These are phyloP conservation scores for Betta splendens DNA, from an alignment of 2,797 vertebrate genomes.

Conservation along the genomic window DNA sequence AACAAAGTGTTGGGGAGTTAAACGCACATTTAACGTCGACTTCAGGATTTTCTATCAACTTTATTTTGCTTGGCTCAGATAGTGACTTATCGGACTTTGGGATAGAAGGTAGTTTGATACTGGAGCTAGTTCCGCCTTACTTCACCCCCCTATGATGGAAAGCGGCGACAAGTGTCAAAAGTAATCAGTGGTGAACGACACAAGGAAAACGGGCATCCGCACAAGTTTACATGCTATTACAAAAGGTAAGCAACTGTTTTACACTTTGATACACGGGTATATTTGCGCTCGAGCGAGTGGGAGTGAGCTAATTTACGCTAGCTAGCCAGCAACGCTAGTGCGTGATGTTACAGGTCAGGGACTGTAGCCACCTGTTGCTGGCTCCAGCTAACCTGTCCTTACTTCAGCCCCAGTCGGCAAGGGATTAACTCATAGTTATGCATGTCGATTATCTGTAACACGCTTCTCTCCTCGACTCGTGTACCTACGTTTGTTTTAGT, in stretches of 20 bases:
- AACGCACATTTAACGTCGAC: neutral
- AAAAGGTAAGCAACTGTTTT: conserved; percentile 36
- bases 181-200: conserved; percentile 33
- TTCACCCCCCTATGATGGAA: conserved; percentile 39
- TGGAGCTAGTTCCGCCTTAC: conserved; percentile 65
- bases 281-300: neutral
- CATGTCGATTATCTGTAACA: conserved; percentile 5
- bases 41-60: accelerated
- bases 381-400: neutral
- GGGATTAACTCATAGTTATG: conserved; percentile 51
- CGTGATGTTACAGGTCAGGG: conserved; percentile 13
- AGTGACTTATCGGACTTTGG: conserved; percentile 25
- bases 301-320: conserved; percentile 10
- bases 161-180: conserved; percentile 61
- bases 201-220: neutral
- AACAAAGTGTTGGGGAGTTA: conserved; percentile 27
- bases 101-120: conserved; percentile 25
- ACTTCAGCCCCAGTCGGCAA: conserved; percentile 20
- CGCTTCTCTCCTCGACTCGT: conserved; percentile 21
- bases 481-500: neutral
- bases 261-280: accelerated
- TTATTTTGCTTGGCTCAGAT: neutral
- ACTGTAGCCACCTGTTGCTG: conserved; percentile 68
- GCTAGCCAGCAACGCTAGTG: conserved; percentile 43
- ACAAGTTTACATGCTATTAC: too few species aligned